Conservation (phyloP, 1,140 invertebrate species). For the Tetramorium parvispinum region DNA sequence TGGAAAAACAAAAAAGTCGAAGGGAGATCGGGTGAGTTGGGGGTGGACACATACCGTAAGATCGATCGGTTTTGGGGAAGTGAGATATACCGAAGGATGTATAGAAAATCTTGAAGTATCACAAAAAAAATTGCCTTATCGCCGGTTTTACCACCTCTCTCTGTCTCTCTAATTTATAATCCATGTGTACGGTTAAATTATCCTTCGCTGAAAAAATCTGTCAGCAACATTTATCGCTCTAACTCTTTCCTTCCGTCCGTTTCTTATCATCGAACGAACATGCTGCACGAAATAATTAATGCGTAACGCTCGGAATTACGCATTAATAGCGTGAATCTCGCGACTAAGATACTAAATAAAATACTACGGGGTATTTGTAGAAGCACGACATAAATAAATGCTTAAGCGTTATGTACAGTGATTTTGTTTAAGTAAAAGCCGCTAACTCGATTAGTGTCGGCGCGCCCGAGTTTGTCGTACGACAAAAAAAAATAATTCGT, state of each 20-base stretch:
- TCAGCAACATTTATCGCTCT: slow-evolving; percentile 19
- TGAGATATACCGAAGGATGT: slow-evolving; percentile 54
- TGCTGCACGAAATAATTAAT: slow-evolving; percentile 54
- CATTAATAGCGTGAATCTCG: slow-evolving; percentile 64
- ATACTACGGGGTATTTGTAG: slow-evolving; percentile 83
- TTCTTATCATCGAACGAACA: slow-evolving; percentile 16
- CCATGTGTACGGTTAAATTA: slow-evolving; percentile 32
- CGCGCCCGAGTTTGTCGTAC: slow-evolving; percentile 39
- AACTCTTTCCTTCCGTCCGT: slow-evolving; percentile 13
- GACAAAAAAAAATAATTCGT: neutral
- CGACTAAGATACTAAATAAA: slow-evolving; percentile 82
- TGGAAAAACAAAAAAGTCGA: slow-evolving; percentile 69
- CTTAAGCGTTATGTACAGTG: slow-evolving; percentile 84
- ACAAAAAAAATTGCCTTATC: slow-evolving; percentile 81
- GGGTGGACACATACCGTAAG: slow-evolving; percentile 29
- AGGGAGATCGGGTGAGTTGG: slow-evolving; percentile 44
- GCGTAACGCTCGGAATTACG: slow-evolving; percentile 57
- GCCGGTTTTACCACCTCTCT: slow-evolving; percentile 55
- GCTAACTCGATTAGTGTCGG: slow-evolving; percentile 74
- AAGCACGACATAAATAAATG: slow-evolving; percentile 85
- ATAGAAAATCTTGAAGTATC: slow-evolving; percentile 79
- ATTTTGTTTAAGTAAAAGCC: slow-evolving; percentile 84
- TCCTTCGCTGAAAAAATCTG: slow-evolving; percentile 46
- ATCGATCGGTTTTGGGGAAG: slow-evolving; percentile 50
- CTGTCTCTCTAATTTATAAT: slow-evolving; percentile 58